Evolutionary conservation across 2,888 invertebrate genomes (phyloP), one percentile per base, ranked within the genome.

Genomic region (Eurois occulta): DNA sequence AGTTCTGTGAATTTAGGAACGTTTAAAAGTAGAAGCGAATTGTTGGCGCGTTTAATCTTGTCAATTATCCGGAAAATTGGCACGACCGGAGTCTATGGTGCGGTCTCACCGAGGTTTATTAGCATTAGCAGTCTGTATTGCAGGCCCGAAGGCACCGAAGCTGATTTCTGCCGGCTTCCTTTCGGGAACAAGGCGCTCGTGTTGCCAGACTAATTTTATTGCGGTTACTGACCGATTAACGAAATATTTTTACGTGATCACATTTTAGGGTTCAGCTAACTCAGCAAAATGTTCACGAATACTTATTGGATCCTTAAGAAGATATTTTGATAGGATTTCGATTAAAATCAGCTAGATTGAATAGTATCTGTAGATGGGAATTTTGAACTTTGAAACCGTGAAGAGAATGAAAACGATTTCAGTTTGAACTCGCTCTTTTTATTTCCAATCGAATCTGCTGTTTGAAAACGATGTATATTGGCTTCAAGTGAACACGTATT

Each of bases 11-110:
- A 91, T 94, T 92, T 91, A 87, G 90, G 90, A 91, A 92, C 91
- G 88, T 88, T 92, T 91, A 90, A 92, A 92, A 91, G 91, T 91
- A 92, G 89, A 89, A 90, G 89, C 85, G 80, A 93, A 91, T 90
- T 90, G 89, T 91, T 92, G 90, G 90, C 86, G 86, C 91, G 88
- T 93, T 94, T 95, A 94, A 95, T 95, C 92, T 92, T 91, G 91
- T 92, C 92, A 94, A 94, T 95, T 94, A 94, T 91, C 92, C 90
- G 88, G 92, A 92, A 93, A 94, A 95, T 94, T 94, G 91, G 90
- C 89, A 85, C 87, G 76, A 83, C 86, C 87, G 72, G 81, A 77
- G 86, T 85, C 87, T 83, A 82, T 85, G 86, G 88, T 80, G 89
- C 86, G 89, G 84, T 85, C 67, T 88, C 89, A 85, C 86, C 72